A percentile compares a stretch with the other conserved stretches of the same genome.
Conservation (phyloP, 1,140 invertebrate species). For the Meloidogyne hapla region DNA sequence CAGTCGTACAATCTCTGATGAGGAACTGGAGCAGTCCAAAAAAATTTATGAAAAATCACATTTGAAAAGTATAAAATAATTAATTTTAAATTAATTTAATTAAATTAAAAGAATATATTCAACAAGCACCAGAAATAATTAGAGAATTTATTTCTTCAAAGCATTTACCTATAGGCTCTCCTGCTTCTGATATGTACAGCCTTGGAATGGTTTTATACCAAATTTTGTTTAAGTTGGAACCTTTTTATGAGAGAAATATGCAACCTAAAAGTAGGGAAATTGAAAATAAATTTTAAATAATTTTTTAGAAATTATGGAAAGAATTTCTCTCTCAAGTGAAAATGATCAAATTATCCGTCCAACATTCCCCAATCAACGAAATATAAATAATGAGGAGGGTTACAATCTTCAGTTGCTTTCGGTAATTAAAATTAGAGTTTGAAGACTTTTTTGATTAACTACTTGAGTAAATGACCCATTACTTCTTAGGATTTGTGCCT, state of each 20-base stretch:
- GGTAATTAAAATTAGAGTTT: conserved; percentile 32
- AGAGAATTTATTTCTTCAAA: conserved; percentile 60
- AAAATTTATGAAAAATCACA: conserved; percentile 17
- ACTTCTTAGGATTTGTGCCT: no score
- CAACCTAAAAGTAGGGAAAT: conserved; percentile 45
- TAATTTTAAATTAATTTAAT: neutral
- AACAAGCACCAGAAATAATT: conserved; percentile 63
- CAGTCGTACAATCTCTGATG: neutral
- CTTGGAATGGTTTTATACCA: conserved; percentile 62
- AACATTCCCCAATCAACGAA: conserved; percentile 54
- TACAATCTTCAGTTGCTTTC: conserved; percentile 60
- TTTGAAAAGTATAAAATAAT: conserved; percentile 3
- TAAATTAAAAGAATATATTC: conserved; percentile 44
- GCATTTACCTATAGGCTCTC: conserved; percentile 53
- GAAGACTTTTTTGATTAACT: no score
- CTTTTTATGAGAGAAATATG: conserved; percentile 59
- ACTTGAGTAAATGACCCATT: no score
- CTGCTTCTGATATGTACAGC: conserved; percentile 52
- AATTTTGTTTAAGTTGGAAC: conserved; percentile 61
- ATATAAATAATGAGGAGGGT: conserved; percentile 41
- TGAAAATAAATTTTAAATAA: neutral
- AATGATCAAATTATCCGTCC: conserved; percentile 61
- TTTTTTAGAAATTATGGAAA: conserved; percentile 58
- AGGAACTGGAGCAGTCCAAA: conserved; percentile 10
- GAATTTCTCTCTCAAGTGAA: conserved; percentile 59